A percentile compares a stretch with the other conserved stretches of the same genome.
Evolutionary conservation across 2,797 vertebrate genomes (phyloP).

Genomic region (Lithobates pipiens): DNA sequence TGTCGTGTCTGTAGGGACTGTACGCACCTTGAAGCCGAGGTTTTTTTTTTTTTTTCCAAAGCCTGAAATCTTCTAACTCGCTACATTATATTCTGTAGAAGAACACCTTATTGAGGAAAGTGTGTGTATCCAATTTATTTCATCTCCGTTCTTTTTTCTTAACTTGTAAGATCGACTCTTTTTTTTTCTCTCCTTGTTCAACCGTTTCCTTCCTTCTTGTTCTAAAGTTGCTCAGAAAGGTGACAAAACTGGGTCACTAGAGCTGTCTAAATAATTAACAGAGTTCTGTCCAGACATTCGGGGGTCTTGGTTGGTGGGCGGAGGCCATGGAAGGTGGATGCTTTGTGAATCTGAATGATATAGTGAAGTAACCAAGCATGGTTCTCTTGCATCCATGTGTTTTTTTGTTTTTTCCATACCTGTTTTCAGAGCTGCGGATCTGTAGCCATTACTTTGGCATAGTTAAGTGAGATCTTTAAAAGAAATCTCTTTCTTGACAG

Average conservation of each 20-base stretch:
- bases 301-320: constrained; percentile 41
- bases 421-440: neutral
- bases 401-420: neutral
- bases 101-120: constrained; percentile 72
- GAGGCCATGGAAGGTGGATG: constrained; percentile 13
- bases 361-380: neutral
- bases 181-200: constrained; percentile 7
- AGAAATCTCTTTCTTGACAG: constrained; percentile 30
- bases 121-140: constrained; percentile 51
- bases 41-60: constrained; percentile 34
- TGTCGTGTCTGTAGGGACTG: neutral
- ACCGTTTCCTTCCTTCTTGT: constrained; percentile 14
- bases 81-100: constrained; percentile 30
- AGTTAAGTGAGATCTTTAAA: neutral
- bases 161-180: neutral
- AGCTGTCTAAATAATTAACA: constrained; percentile 79
- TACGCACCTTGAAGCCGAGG: constrained; percentile 8
- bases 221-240: constrained; percentile 75
- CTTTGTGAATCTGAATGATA: constrained; percentile 10
- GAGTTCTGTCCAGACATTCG: constrained; percentile 49
- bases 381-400: constrained; percentile 1
- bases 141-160: neutral
- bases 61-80: constrained; percentile 26
- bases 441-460: constrained; percentile 38
- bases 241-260: constrained; percentile 80